Base-by-base conservation (phyloP, 2,888 invertebrate genomes). In the Morpho achilles region DNA sequence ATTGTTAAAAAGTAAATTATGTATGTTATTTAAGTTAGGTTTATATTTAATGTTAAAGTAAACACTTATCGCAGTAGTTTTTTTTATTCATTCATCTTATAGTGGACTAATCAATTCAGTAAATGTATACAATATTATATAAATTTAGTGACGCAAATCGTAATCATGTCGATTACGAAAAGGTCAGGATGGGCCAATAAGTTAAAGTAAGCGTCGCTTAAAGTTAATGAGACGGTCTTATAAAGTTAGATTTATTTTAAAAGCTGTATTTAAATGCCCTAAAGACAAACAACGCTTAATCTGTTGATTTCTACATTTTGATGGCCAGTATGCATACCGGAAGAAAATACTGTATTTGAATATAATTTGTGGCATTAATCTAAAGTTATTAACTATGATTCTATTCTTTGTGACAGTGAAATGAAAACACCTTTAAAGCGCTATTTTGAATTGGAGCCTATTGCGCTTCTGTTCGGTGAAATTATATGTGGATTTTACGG, bases 311-410 rank as follows among this genome's bases (percentile, higher is more conserved):
- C 57, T 60, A 48, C 53, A 39, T 10, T 45, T 9, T 10, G 2
- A 7, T 10, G 45, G 42, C 42, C 9, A 43, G 41, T 58, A 54
- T 61, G 58, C 32, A 53, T 55, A 73, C 69, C 72, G 73, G 71
- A 69, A 71, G 69, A 69, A 69, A 69, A 62, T 67, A 60, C 65
- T 62, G 55, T 66, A n/a, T n/a, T n/a, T n/a, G n/a, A 53, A 43
- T 43, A 3, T 43, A 43, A 43, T 3, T 3, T 43, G 8, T 43
- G 42, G 3, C 8, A 9, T 9, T 43, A 43, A 4, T 43, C 3
- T 2, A 32, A 32, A 32, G 32, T 32, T 32, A 32, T 32, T 32
- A 32, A 32, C 32, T 2, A 32, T 32, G 32, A 5, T 32, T 32
- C 32, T 32, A 32, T 32, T 32, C 32, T 32, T 32, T 32, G 32